Evolutionary conservation across 1,140 invertebrate genomes (phyloP).

Genomic region (Drosophila bocki): DNA sequence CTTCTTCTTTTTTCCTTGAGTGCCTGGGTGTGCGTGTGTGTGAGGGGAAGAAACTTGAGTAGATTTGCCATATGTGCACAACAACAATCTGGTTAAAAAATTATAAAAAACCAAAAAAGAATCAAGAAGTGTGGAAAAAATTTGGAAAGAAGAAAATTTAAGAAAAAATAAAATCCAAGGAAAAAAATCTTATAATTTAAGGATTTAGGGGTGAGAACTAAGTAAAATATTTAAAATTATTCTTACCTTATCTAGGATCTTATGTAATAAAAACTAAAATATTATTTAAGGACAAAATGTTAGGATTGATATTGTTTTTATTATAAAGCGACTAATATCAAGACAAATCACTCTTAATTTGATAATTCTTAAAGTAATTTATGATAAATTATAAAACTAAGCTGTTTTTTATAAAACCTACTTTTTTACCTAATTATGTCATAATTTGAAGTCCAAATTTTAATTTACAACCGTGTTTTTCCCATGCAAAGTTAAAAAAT

Average conservation of each 20-base stretch:
- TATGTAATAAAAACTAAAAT: background rate
- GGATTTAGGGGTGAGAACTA: background rate
- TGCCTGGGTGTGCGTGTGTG: slow-evolving; percentile 11
- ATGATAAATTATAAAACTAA: too few relatives aligned
- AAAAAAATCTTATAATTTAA: background rate
- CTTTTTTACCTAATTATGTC: too few relatives aligned
- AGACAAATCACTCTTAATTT: too few relatives aligned
- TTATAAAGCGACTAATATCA: too few relatives aligned
- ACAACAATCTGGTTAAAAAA: slow-evolving; percentile 41
- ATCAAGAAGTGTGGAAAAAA: slow-evolving; percentile 1
- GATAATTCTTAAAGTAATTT: too few relatives aligned
- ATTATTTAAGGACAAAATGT: too few relatives aligned
- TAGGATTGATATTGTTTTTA: too few relatives aligned
- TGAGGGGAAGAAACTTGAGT: slow-evolving; percentile 69
- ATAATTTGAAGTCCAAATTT: too few relatives aligned
- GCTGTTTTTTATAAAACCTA: too few relatives aligned
- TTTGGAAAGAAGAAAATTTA: background rate
- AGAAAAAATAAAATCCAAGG: too few relatives aligned
- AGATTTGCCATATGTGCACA: slow-evolving; percentile 69
- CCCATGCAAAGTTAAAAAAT: background rate
- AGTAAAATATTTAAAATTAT: background rate
- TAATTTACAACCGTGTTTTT: too few relatives aligned
- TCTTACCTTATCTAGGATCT: background rate
- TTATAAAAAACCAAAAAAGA: slow-evolving; percentile 5
- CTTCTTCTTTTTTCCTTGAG: slow-evolving; percentile 2